Conservation (phyloP, 2,888 invertebrate genomes). For the Heteropelma amictum region DNA sequence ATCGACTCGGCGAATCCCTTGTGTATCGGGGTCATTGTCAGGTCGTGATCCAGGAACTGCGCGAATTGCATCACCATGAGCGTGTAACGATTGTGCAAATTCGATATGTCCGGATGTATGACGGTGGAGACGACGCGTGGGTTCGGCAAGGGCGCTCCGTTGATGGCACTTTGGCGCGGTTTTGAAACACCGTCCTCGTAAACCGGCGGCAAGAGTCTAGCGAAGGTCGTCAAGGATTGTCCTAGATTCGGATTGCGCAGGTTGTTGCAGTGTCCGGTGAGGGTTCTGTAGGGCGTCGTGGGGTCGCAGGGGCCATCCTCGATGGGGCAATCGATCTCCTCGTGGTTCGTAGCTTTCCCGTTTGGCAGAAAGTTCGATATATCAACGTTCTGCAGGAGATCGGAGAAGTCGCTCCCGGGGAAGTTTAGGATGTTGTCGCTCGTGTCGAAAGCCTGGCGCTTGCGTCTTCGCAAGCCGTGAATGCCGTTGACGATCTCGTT, state of each 20-base stretch:
- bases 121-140: constrained; percentile 91
- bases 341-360: constrained; percentile 81
- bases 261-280: constrained; percentile 93
- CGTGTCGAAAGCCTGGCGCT: constrained; percentile 86
- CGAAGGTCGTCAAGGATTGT: constrained; percentile 91
- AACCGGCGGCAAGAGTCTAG: constrained; percentile 89
- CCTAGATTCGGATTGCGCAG: constrained; percentile 89
- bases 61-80: constrained; percentile 97
- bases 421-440: constrained; percentile 79
- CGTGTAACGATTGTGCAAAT: constrained; percentile 91
- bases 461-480: constrained; percentile 80
- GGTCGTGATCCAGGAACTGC: constrained; percentile 95
- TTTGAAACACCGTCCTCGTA: constrained; percentile 94
- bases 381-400: constrained; percentile 89
- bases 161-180: constrained; percentile 86
- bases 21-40: constrained; percentile 95
- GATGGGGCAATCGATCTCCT: constrained; percentile 86
- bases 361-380: constrained; percentile 85
- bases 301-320: constrained; percentile 85
- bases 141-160: constrained; percentile 89
- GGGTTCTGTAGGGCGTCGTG: constrained; percentile 84
- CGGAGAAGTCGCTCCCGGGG: constrained; percentile 84
- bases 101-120: constrained; percentile 95
- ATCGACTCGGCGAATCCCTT: constrained; percentile 95
- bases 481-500: constrained; percentile 88